Evolutionary conservation across 2,113 vertebrate genomes (phyloP).

Genomic region (Phalacrocorax pelagicus): DNA sequence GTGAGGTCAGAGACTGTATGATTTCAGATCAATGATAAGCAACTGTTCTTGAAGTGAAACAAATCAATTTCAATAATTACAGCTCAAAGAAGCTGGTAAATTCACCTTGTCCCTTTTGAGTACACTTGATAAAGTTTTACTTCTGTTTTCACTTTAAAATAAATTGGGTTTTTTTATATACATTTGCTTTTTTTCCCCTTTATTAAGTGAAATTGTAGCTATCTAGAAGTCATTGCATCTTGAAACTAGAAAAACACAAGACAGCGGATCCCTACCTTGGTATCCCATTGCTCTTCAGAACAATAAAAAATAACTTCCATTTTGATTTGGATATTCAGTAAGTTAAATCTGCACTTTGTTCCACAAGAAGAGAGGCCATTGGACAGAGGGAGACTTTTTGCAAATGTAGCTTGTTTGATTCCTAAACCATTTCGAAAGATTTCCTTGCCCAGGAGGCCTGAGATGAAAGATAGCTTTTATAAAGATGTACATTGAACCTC

Average conservation of each 20-base stretch:
- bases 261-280: neutral
- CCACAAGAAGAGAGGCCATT: neutral
- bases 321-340: constrained; percentile 30
- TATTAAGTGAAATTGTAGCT: constrained; percentile 56
- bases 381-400: neutral
- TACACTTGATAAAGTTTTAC: neutral
- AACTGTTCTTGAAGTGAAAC: constrained; percentile 4
- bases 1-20: neutral
- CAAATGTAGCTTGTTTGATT: neutral
- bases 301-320: constrained; percentile 51
- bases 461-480: neutral
- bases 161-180: constrained; percentile 14
- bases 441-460: neutral
- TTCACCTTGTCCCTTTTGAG: neutral
- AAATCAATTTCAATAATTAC: constrained; percentile 3
- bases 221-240: constrained; percentile 55
- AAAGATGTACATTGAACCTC: neutral
- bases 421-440: neutral
- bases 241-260: constrained; percentile 53
- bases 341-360: neutral
- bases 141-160: neutral
- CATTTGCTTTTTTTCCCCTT: neutral
- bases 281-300: constrained; percentile 36
- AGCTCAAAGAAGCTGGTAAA: neutral
- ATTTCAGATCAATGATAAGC: neutral